Evolutionary conservation across 2,888 invertebrate genomes (phyloP).

Genomic region (Malthinus seriepunctatus): DNA sequence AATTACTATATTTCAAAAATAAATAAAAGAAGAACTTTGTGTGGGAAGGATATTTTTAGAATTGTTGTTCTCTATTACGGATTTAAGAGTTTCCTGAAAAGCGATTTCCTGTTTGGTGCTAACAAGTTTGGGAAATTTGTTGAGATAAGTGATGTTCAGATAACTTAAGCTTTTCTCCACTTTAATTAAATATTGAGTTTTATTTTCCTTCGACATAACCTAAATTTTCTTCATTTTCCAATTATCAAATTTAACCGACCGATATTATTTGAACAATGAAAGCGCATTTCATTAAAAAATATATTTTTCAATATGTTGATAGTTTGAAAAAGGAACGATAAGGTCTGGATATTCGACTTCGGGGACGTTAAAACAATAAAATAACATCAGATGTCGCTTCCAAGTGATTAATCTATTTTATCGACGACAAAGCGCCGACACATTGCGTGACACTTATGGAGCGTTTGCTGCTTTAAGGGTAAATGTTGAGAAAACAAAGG

Average conservation of each 20-base stretch:
- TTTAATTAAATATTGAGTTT: too few relatives aligned
- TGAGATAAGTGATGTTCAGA: too few relatives aligned
- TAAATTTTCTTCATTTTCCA: neutral
- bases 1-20: too few relatives aligned
- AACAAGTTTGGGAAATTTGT: too few relatives aligned
- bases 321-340: slow-evolving; percentile 14
- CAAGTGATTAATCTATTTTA: slow-evolving; percentile 37
- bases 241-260: neutral
- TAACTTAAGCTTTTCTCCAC: too few relatives aligned
- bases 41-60: too few relatives aligned
- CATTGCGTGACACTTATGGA: slow-evolving; percentile 32
- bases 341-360: slow-evolving; percentile 22
- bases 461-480: slow-evolving; percentile 25
- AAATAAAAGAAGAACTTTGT: too few relatives aligned
- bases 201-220: too few relatives aligned
- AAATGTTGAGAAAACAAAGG: slow-evolving; percentile 40
- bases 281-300: neutral
- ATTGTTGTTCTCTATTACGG: too few relatives aligned
- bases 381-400: slow-evolving; percentile 34
- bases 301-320: slow-evolving; percentile 13
- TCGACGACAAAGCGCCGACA: slow-evolving; percentile 32
- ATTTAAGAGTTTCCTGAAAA: too few relatives aligned
- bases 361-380: slow-evolving; percentile 32
- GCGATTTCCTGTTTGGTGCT: too few relatives aligned
- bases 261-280: neutral